A percentile compares a stretch with the other conserved stretches of the same genome.
Conservation (phyloP, 1,140 invertebrate species). For the Maconellicoccus hirsutus region DNA sequence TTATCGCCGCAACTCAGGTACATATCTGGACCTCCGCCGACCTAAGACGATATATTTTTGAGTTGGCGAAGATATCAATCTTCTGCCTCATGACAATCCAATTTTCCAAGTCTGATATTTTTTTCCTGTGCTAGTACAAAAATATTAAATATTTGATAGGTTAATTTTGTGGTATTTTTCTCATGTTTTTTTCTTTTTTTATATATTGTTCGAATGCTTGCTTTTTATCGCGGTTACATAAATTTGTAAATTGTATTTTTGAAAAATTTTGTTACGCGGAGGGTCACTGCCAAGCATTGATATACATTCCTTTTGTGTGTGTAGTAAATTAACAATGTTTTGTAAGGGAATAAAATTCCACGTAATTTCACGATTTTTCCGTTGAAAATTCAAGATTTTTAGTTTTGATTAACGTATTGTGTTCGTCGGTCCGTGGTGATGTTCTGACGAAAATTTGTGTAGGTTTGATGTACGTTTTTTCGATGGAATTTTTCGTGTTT, state of each 20-base stretch:
- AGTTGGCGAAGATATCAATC: neutral
- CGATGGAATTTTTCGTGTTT: no score
- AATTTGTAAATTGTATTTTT: no score
- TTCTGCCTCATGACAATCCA: neutral
- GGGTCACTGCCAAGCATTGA: constrained; percentile 7
- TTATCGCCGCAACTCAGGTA: constrained; percentile 74
- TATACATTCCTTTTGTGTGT: neutral
- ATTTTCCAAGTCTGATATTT: neutral
- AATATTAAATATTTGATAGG: neutral
- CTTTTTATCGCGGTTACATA: neutral
- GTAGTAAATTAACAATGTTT: neutral
- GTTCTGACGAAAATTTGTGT: no score
- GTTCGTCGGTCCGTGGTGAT: no score
- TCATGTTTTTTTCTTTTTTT: neutral
- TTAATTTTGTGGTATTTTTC: neutral
- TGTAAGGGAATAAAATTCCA: no score
- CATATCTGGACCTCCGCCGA: constrained; percentile 69
- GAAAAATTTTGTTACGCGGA: no score
- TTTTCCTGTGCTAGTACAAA: neutral
- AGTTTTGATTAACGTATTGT: no score
- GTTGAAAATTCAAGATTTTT: no score
- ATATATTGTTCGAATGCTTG: neutral
- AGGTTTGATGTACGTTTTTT: no score
- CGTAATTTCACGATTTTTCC: no score
- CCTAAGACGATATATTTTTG: constrained; percentile 40